A percentile compares a stretch with the other conserved stretches of the same genome.
Evolutionary conservation across 2,797 vertebrate species (phyloP).

Genomic region (Limosa lapponica): DNA sequence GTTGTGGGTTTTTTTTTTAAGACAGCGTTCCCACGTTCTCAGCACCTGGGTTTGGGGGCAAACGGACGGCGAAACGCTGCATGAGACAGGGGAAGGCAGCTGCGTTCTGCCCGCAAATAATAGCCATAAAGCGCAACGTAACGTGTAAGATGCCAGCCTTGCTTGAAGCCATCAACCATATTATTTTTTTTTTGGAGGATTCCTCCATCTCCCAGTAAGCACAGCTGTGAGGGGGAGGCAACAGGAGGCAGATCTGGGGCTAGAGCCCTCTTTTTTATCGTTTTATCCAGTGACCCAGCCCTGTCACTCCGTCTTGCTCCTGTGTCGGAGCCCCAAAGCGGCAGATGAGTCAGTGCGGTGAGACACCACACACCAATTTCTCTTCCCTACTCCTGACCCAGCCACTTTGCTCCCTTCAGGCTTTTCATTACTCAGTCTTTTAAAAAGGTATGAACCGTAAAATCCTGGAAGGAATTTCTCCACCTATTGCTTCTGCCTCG

Average conservation of each 20-base stretch:
- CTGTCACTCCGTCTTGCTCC: not conserved
- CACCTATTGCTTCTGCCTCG: not conserved
- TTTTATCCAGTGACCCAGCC: not conserved
- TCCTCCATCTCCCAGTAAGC: not conserved
- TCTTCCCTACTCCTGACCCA: not conserved
- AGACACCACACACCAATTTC: not conserved
- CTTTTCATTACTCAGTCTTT: not conserved
- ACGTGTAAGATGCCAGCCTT: not conserved
- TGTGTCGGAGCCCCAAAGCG: not conserved
- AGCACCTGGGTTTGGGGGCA: not conserved
- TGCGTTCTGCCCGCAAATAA: not conserved
- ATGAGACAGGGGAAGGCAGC: fast-evolving
- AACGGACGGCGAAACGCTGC: fast-evolving
- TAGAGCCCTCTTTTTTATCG: not conserved
- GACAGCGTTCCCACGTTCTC: not conserved
- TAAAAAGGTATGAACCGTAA: not conserved
- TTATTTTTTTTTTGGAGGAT: too few species aligned
- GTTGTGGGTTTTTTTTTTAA: fast-evolving
- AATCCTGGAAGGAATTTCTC: not conserved
- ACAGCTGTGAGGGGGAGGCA: not conserved
- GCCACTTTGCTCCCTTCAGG: not conserved
- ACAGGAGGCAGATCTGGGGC: not conserved
- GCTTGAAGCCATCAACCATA: not conserved
- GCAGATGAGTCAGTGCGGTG: not conserved
- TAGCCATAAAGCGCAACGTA: not conserved